phyloP scores from a whole-genome alignment of 2,797 vertebrate species.

The Arnoldichthys spilopterus region DNA sequence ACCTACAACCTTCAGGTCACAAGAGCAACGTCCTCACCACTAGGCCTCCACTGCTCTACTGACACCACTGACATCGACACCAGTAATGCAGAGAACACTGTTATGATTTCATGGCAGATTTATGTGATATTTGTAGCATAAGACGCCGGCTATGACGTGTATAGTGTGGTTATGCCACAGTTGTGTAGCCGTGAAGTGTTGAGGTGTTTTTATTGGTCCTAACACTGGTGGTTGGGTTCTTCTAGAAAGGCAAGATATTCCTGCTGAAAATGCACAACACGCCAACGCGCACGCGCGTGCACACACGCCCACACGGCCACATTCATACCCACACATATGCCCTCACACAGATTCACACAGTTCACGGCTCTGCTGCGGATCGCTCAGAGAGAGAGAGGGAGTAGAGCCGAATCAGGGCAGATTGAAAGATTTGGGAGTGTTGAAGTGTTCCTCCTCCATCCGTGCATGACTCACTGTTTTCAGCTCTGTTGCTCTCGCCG shows the following conservation, averaged over 20 bases:
- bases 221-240: background rate
- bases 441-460: conserved; percentile 49
- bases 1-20: no score
- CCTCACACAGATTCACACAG: conserved; percentile 12
- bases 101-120: no score
- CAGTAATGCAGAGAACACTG: no score
- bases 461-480: conserved; percentile 53
- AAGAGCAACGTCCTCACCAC: no score
- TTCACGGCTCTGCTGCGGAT: background rate
- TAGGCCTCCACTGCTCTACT: no score
- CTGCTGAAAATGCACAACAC: background rate
- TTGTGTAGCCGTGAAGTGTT: background rate
- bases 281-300: background rate
- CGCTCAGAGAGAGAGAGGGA: conserved; percentile 8
- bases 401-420: conserved; percentile 1
- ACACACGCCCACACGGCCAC: conserved; percentile 7
- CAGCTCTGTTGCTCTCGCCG: conserved; percentile 31
- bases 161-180: no score
- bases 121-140: no score
- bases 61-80: no score
- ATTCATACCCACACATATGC: background rate
- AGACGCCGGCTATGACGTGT: no score
- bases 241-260: background rate
- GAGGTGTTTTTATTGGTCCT: background rate
- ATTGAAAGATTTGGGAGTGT: conserved; percentile 31